Conservation (phyloP, 2,113 vertebrate genomes). For the Amia ocellicauda region DNA sequence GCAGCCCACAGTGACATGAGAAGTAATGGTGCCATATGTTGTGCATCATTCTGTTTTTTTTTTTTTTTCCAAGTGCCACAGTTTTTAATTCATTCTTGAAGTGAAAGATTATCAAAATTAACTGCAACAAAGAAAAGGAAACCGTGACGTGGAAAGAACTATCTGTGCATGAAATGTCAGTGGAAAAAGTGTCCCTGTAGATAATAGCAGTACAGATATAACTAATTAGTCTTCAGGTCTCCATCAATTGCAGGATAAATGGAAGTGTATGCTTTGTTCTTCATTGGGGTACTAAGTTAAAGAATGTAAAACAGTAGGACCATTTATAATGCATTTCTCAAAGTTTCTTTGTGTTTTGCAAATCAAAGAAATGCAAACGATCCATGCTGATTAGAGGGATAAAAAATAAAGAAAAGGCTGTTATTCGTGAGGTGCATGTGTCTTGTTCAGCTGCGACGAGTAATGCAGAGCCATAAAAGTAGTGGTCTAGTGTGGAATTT, state of each 20-base stretch:
- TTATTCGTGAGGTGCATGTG: slow-evolving; percentile 12
- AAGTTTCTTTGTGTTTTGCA: slow-evolving; percentile 44
- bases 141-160: too few species aligned
- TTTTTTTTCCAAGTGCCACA: too few species aligned
- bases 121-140: too few species aligned
- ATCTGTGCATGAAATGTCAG: background rate
- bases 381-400: slow-evolving; percentile 46
- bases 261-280: background rate
- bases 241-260: background rate
- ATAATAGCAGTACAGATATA: slow-evolving; percentile 1
- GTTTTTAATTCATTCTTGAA: too few species aligned
- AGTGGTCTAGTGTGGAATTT: background rate
- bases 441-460: slow-evolving; percentile 7
- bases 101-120: too few species aligned
- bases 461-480: slow-evolving; percentile 4
- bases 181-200: background rate
- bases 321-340: slow-evolving; percentile 14
- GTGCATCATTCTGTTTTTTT: background rate
- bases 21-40: slow-evolving; percentile 50
- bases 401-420: slow-evolving; percentile 32
- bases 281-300: background rate
- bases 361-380: slow-evolving; percentile 54
- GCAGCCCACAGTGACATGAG: slow-evolving; percentile 45
- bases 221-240: slow-evolving; percentile 1
- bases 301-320: too few species aligned